Conservation (phyloP, 2,113 vertebrate species). For the human region DNA sequence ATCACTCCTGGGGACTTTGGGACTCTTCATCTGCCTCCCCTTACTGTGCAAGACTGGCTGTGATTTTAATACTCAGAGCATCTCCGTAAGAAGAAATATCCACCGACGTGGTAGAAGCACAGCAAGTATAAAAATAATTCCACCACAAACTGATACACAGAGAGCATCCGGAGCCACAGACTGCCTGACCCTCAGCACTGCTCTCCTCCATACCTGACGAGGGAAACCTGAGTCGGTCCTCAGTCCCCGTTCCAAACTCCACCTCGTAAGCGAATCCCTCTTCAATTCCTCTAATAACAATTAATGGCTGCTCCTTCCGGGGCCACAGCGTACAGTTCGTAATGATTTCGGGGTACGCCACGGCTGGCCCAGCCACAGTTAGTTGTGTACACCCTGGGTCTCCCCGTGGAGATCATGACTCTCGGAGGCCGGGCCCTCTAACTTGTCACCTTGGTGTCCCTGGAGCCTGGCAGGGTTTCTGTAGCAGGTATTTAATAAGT, state of each 20-base stretch:
- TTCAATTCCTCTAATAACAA: neutral
- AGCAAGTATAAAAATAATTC: neutral
- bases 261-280: neutral
- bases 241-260: neutral
- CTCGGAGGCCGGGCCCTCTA: neutral
- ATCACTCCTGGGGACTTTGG: neutral
- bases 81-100: neutral
- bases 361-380: rapidly evolving
- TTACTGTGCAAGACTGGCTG: neutral
- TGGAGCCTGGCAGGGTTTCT: neutral
- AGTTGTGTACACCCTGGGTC: neutral
- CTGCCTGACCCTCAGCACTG: rapidly evolving
- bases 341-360: rapidly evolving
- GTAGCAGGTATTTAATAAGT: neutral
- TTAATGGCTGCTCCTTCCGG: neutral
- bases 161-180: neutral
- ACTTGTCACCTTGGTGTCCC: neutral
- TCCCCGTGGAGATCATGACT: neutral
- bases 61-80: neutral
- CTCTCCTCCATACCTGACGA: neutral
- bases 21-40: too few species aligned
- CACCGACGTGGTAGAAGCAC: rapidly evolving
- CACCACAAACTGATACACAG: rapidly evolving
- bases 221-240: rapidly evolving
- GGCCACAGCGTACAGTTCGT: rapidly evolving